A percentile compares a stretch with the other conserved stretches of the same genome.
Evolutionary conservation across 2,113 vertebrate genomes (phyloP).

Genomic region (Chamaetylas fuelleborni): DNA sequence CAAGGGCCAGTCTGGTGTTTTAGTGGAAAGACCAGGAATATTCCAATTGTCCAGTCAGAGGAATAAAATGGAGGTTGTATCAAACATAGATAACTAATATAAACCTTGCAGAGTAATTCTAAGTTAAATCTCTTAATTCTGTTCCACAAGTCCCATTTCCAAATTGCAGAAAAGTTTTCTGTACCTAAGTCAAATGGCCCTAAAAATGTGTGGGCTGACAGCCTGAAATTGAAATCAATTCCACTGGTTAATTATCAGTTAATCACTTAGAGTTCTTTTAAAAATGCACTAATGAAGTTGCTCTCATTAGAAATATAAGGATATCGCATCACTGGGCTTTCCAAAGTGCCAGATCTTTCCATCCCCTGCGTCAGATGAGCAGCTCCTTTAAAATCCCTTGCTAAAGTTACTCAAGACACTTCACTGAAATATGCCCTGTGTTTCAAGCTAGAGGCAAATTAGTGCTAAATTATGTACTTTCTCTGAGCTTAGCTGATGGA

Average conservation of each 20-base stretch:
- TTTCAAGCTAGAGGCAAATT: background rate
- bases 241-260: conserved; percentile 64
- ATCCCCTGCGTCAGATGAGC: background rate
- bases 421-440: background rate
- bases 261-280: conserved; percentile 58
- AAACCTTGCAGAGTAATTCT: background rate
- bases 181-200: background rate
- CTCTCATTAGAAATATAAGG: conserved; percentile 61
- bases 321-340: conserved; percentile 54
- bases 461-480: conserved; percentile 1
- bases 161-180: conserved; percentile 38
- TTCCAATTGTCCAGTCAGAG: background rate
- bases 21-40: background rate
- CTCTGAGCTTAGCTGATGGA: background rate
- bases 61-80: background rate
- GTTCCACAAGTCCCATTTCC: background rate
- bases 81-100: background rate
- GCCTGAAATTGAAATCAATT: conserved; percentile 56
- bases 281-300: conserved; percentile 51
- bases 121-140: background rate
- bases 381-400: background rate
- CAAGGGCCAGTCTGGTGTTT: background rate
- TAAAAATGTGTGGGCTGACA: conserved; percentile 14
- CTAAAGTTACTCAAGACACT: background rate
- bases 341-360: background rate